Evolutionary conservation across 1,140 invertebrate species (phyloP), one percentile per base, ranked within the genome.

Genomic region (Dendroctonus valens): DNA sequence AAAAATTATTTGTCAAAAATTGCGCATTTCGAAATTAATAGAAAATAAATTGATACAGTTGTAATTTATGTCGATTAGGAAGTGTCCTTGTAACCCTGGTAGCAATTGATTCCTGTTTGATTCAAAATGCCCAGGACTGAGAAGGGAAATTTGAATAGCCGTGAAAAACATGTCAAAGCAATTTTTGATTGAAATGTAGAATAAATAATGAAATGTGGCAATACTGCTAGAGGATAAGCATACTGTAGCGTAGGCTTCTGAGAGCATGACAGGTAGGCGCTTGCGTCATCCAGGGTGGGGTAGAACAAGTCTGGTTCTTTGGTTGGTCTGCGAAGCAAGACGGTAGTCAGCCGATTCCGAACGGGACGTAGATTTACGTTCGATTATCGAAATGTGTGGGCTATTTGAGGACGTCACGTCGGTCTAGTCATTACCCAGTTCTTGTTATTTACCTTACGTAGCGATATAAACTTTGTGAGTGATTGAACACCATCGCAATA

Each of bases 251-350:
- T 39, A 39, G 42, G 46, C 38, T 54, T 15, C 5, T 58, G 55
- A 50, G 41, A 54, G 50, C 51, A 61, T 67, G 59, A 60, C 53
- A 61, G 57, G 48, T 59, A 54, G 65, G 65, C 65, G 65, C 65
- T 55, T 67, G 65, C 65, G 65, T 61, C 59, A 66, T 66, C 37
- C 39, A 59, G 65, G 59, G 58, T 67, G 59, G 65, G 65, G 65
- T 67, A 50, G 15, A 59, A 42, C 41, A 44, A 60, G 41, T 42
- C 41, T 65, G 40, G 50, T 65, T 59, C 54, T 26, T 3, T 64
- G 61, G 50, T 65, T 59, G 63, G 63, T 59, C 41, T 61, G 50
- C 41, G 58, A 66, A 26, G n/a, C 37, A 41, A 51, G 58, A 67
- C 51, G 65, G 41, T 53, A 49, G 48, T 61, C 52, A 14, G 37